Evolutionary conservation across 2,113 vertebrate genomes (phyloP).

Genomic region (Larimichthys polyactis): DNA sequence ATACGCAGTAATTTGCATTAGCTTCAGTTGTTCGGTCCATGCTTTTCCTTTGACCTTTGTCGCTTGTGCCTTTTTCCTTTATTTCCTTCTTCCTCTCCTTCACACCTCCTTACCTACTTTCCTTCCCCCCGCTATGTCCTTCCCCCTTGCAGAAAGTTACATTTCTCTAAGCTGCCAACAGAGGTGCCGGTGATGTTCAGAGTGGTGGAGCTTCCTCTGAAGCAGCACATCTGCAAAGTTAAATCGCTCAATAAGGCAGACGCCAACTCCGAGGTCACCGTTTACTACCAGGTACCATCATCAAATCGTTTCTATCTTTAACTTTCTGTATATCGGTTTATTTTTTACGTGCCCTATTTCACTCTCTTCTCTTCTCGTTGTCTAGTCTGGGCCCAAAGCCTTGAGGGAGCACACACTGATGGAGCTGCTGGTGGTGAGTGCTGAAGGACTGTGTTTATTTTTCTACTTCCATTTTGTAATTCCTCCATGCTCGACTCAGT

Average conservation of each 20-base stretch:
- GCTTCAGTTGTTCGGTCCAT: constrained; percentile 7
- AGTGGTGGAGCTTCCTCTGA: constrained; percentile 91
- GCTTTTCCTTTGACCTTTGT: constrained; percentile 4
- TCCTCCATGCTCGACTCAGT: background rate
- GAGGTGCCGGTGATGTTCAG: constrained; percentile 94
- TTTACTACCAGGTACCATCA: constrained; percentile 94
- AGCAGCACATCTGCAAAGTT: constrained; percentile 94
- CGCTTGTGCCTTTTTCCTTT: background rate
- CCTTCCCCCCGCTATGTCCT: background rate
- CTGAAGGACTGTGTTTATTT: background rate
- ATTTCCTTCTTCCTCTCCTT: background rate
- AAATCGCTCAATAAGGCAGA: constrained; percentile 94
- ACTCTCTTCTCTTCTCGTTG: background rate
- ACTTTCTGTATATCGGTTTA: background rate
- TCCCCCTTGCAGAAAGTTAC: constrained; percentile 87
- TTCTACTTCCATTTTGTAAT: background rate
- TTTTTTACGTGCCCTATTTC: background rate
- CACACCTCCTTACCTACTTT: background rate
- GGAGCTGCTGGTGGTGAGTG: constrained; percentile 96
- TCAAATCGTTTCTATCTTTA: background rate
- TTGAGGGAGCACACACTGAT: constrained; percentile 93
- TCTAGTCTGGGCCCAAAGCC: constrained; percentile 91
- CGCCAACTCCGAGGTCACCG: constrained; percentile 96
- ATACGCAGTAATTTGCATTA: constrained; percentile 43
- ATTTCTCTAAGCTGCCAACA: constrained; percentile 86